Evolutionary conservation across 2,888 invertebrate genomes (phyloP).

Genomic region (Allolobophora icterica): DNA sequence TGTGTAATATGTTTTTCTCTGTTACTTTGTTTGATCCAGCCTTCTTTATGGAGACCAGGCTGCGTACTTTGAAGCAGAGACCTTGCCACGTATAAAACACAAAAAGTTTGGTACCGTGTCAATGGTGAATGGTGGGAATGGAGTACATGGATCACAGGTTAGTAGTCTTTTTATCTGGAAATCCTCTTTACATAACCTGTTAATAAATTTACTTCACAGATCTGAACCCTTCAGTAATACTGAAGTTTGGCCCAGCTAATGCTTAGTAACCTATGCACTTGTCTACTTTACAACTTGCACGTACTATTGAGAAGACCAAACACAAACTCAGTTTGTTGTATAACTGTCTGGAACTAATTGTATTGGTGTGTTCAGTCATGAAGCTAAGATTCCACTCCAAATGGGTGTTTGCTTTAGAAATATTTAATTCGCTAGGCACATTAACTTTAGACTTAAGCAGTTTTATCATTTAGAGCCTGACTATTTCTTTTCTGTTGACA

Average conservation of each 20-base stretch:
- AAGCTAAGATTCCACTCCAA: too few relatives aligned
- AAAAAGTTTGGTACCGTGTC: conserved; percentile 84
- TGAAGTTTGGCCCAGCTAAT: neutral
- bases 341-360: neutral
- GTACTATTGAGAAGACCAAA: too few relatives aligned
- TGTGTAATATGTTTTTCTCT: neutral
- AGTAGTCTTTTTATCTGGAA: neutral
- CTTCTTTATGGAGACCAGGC: conserved; percentile 84
- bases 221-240: neutral
- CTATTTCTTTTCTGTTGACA: conserved; percentile 67
- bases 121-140: conserved; percentile 90
- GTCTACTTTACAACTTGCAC: neutral
- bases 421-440: conserved; percentile 6
- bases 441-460: neutral
- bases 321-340: neutral
- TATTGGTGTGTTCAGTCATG: too few relatives aligned
- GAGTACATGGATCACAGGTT: conserved; percentile 73
- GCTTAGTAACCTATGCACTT: neutral
- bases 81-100: conserved; percentile 88
- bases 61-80: conserved; percentile 88
- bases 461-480: neutral
- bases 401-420: neutral
- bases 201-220: neutral
- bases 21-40: conserved; percentile 54
- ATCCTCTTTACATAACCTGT: neutral